A percentile compares a stretch with the other conserved stretches of the same genome.
phyloP scores from a whole-genome alignment of 2,797 vertebrate genomes.

The Phrynocephalus guinanensis region DNA sequence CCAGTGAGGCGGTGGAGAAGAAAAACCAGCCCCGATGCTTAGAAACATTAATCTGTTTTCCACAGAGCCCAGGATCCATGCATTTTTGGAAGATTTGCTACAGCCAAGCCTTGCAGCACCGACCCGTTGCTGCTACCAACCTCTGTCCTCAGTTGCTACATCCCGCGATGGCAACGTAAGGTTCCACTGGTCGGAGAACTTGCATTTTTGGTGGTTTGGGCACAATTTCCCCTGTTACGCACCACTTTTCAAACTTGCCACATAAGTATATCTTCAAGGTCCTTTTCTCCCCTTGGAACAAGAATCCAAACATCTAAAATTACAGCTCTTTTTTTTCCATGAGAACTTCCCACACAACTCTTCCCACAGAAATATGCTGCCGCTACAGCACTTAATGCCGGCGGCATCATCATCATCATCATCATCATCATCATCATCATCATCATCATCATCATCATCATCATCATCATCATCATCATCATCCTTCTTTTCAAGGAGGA shows the following conservation, averaged over 20 bases:
- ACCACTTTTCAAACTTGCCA: slow-evolving; percentile 18
- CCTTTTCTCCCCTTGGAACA: slow-evolving; percentile 28
- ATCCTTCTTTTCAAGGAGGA: not conserved
- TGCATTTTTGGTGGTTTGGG: not conserved
- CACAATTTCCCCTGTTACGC: slow-evolving; percentile 5
- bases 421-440: too few relatives aligned
- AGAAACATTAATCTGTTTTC: slow-evolving; percentile 32
- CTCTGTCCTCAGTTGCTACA: not conserved
- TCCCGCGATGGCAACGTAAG: not conserved
- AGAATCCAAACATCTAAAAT: slow-evolving; percentile 32
- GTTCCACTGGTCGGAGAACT: not conserved
- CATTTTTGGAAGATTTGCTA: not conserved
- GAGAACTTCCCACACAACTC: slow-evolving; percentile 20
- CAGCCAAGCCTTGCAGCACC: not conserved
- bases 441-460: too few relatives aligned
- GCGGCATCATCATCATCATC: not conserved
- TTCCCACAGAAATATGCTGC: not conserved
- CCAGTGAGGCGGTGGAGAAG: slow-evolving; percentile 34
- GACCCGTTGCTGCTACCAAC: not conserved
- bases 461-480: too few relatives aligned
- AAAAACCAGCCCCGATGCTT: slow-evolving; percentile 7
- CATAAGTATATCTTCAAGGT: slow-evolving; percentile 10
- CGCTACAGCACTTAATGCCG: not conserved
- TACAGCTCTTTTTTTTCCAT: slow-evolving; percentile 24
- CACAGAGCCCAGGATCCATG: not conserved